phyloP scores from a whole-genome alignment of 2,888 invertebrate genomes.

The Plemyria rubiginata region DNA sequence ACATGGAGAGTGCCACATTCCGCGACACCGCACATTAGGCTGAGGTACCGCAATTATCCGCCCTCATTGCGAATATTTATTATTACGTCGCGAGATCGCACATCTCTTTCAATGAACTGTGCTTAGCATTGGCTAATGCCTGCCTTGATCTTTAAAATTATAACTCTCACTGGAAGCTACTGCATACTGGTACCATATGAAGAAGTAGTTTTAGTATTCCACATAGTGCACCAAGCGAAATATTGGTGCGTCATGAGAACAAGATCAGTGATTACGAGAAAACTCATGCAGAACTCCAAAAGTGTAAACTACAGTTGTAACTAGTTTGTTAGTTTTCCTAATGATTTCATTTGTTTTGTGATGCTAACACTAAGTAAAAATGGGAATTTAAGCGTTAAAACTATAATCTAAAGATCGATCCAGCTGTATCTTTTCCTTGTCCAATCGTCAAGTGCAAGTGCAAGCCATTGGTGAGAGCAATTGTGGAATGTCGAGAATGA shows the following conservation, averaged over 20 bases:
- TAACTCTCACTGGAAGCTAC: too few species aligned
- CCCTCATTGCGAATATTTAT: constrained; percentile 44
- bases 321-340: too few species aligned
- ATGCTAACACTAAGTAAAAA: background rate
- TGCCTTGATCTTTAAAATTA: background rate
- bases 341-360: too few species aligned
- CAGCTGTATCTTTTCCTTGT: constrained; percentile 15
- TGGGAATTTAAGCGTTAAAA: background rate
- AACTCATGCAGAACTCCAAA: too few species aligned
- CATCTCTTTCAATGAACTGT: constrained; percentile 46
- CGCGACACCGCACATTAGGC: constrained; percentile 73
- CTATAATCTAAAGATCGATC: constrained; percentile 4
- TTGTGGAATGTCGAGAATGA: constrained; percentile 56
- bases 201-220: too few species aligned
- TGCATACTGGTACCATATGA: too few species aligned
- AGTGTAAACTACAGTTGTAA: too few species aligned
- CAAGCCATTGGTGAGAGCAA: constrained; percentile 46
- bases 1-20: constrained; percentile 73
- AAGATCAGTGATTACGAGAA: too few species aligned
- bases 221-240: too few species aligned
- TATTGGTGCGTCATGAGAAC: too few species aligned
- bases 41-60: constrained; percentile 68
- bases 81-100: constrained; percentile 41
- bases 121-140: constrained; percentile 2
- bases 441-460: constrained; percentile 39